Base-by-base conservation (phyloP, 2,888 invertebrate genomes). In the Drosophila limbata region DNA sequence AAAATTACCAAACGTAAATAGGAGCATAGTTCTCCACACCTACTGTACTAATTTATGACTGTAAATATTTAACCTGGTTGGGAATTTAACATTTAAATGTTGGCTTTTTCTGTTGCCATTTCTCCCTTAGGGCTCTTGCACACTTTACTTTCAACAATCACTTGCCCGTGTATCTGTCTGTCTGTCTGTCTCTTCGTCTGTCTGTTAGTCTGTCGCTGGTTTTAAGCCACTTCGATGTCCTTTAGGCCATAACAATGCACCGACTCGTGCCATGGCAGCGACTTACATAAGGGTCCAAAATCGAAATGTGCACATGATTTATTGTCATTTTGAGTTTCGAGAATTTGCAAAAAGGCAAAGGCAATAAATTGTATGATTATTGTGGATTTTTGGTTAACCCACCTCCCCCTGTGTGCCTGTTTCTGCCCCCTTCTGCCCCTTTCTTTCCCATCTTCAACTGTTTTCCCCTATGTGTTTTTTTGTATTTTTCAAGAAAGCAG, bases 301-400 rank as follows among this genome's bases (percentile, higher is more conserved):
- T 28, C 47, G 63, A 82, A 79, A 75, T 69, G 72, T 69, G 47
- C 74, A 64, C 79, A 88, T 90, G 89, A 90, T 90, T 90, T 90
- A 90, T 90, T 87, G 86, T 77, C 85, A 81, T 83, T 87, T 90
- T 79, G 80, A 85, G 81, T 80, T 80, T 79, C 63, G 87, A 91
- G 90, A 91, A 91, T 91, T 83, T 84, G 73, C 77, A 77, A 77
- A 77, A 77, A 84, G 81, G 77, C 84, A 87, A 86, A 85, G 88
- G 87, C 74, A 86, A 91, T 91, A 91, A 91, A 91, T 91, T 89
- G 84, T 90, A 88, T 83, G 81, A 86, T 84, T 89, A 83, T 88
- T 84, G 85, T 82, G 75, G 71, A 81, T 73, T 75, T 72, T 76
- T 45, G 56, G 50, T 42, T 53, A 31, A 21, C 21, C 61, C 56